These are phyloP conservation scores for Spodoptera exigua DNA, from an alignment of 2,888 invertebrate species.

Conservation along the genomic window DNA sequence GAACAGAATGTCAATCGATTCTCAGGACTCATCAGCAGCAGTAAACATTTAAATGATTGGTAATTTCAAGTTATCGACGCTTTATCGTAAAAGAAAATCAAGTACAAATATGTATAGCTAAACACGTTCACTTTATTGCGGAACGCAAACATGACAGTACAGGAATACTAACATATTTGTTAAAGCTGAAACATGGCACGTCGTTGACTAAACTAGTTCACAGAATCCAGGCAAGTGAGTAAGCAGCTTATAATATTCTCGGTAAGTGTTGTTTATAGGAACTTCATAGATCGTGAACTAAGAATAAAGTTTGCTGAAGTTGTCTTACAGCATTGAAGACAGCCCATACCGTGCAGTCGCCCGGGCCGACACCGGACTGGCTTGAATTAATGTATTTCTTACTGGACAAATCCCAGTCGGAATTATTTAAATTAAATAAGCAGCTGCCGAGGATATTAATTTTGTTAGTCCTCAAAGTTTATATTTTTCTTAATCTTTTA, in stretches of 20 bases:
- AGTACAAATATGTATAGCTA: too few species aligned
- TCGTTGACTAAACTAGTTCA: constrained; percentile 6
- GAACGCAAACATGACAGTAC: background rate
- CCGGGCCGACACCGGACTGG: constrained; percentile 32
- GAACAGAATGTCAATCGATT: too few species aligned
- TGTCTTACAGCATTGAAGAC: constrained; percentile 50
- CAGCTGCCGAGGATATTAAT: constrained; percentile 45
- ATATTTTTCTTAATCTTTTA: constrained; percentile 37
- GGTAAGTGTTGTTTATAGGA: constrained; percentile 48
- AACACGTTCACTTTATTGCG: too few species aligned
- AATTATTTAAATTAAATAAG: constrained; percentile 50
- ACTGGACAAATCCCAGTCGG: constrained; percentile 37
- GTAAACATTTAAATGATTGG: too few species aligned
- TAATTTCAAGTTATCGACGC: too few species aligned
- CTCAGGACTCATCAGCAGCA: too few species aligned
- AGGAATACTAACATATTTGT: background rate
- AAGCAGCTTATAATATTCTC: constrained; percentile 21
- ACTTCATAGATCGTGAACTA: constrained; percentile 54
- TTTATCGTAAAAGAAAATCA: too few species aligned
- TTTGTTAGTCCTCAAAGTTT: constrained; percentile 36
- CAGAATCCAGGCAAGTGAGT: constrained; percentile 8
- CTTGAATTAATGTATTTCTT: constrained; percentile 53
- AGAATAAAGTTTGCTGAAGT: constrained; percentile 58
- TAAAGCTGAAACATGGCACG: constrained; percentile 4
- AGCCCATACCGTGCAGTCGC: constrained; percentile 44